These are phyloP conservation scores for Hydriomena furcata DNA, from an alignment of 2,888 invertebrate genomes.

Conservation along the genomic window DNA sequence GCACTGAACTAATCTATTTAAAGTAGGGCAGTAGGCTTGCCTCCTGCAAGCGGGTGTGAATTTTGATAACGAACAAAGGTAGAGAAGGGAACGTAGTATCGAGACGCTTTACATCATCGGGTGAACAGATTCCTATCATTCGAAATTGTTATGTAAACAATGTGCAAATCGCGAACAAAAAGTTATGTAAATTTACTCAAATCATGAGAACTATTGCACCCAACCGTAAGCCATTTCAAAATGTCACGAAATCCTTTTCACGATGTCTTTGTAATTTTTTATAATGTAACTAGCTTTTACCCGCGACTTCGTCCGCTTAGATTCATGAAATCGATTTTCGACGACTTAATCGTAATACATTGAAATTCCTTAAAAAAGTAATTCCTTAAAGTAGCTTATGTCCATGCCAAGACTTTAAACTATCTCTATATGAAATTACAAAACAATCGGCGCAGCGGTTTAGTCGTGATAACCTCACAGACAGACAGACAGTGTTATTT, in stretches of 20 bases:
- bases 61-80: background rate
- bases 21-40: slow-evolving; percentile 5
- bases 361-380: no score
- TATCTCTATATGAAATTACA: no score
- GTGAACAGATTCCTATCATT: slow-evolving; percentile 5
- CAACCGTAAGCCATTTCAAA: slow-evolving; percentile 4
- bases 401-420: no score
- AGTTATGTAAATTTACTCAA: slow-evolving; percentile 8
- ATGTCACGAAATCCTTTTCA: slow-evolving; percentile 4
- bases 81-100: no score
- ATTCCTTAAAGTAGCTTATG: no score
- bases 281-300: background rate
- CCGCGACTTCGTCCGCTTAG: no score
- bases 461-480: no score
- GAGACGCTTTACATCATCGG: background rate
- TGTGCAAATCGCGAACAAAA: slow-evolving; percentile 14
- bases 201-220: slow-evolving; percentile 13
- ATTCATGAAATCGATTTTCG: no score
- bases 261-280: slow-evolving; percentile 1
- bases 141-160: slow-evolving; percentile 13
- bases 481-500: no score
- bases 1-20: slow-evolving; percentile 2
- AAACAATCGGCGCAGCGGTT: no score
- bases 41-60: background rate
- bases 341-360: no score